Evolutionary conservation across 2,888 invertebrate genomes (phyloP).

Genomic region (Napeogenes sylphis): DNA sequence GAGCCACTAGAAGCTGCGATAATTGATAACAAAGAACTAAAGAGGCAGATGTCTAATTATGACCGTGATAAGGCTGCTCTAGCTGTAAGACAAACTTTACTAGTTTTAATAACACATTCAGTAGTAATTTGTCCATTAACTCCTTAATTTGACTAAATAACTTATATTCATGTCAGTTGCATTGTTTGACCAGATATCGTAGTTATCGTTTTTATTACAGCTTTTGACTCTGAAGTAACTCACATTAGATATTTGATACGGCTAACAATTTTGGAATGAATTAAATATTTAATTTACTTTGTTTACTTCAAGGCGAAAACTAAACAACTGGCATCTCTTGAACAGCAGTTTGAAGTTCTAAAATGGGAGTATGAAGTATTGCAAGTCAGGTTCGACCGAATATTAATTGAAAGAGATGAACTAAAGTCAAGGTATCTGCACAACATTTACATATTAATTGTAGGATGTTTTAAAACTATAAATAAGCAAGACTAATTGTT

Average conservation of each 20-base stretch:
- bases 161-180: too few species aligned
- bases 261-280: too few species aligned
- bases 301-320: slow-evolving; percentile 68
- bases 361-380: slow-evolving; percentile 83
- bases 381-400: slow-evolving; percentile 86
- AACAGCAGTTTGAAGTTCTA: slow-evolving; percentile 79
- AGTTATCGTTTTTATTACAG: too few species aligned
- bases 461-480: too few species aligned
- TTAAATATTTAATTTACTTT: background rate
- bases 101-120: background rate
- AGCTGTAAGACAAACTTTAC: slow-evolving; percentile 58
- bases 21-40: slow-evolving; percentile 83
- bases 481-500: background rate
- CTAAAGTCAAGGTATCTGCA: slow-evolving; percentile 76
- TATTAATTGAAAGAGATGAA: slow-evolving; percentile 86
- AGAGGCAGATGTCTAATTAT: slow-evolving; percentile 88
- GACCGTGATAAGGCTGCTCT: slow-evolving; percentile 89
- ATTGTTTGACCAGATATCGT: too few species aligned
- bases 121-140: background rate
- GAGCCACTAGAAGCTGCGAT: slow-evolving; percentile 85
- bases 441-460: background rate
- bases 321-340: slow-evolving; percentile 66
- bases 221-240: too few species aligned
- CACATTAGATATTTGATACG: too few species aligned
- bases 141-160: too few species aligned